Evolutionary conservation across 2,888 invertebrate genomes (phyloP), one percentile per base, ranked within the genome.

Genomic region (Rhagium mordax): DNA sequence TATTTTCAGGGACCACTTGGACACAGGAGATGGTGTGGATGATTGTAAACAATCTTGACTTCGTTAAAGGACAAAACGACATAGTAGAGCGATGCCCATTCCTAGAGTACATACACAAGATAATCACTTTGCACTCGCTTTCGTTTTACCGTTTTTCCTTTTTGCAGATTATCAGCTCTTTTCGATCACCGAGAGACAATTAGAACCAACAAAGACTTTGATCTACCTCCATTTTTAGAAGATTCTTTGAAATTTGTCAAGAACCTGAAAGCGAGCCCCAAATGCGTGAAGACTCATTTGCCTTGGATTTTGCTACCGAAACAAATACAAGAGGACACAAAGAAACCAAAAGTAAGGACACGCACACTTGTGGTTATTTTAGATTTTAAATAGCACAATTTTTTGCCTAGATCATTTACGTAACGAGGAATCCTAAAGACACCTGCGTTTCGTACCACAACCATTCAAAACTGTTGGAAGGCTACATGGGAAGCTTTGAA

Each of bases 1-100:
- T 15, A 48, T 72, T 85, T 85, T 51, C 81, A 93, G 93, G 93
- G 3, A 94, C 94, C 20, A 95, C 95, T 16, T 94, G 94, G 94
- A 90, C 93, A 0, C 94, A 94, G 85, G 94, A 94, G 88, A 90
- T 94, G 88, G 91, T 93, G 0, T 94, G 94, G 92, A 88, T 93
- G 72, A 89, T 94, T 51, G 89, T 90, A 72, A 92, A 92, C 74
- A 88, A 92, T 77, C 85, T 93, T 60, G 90, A 94, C 85, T 92
- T 90, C 74, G 87, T 87, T 33, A 87, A 86, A 20, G 92, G 93
- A 84, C 80, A 81, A 72, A 87, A 87, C 21, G 88, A 89, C 5
- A 85, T 92, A 0, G 88, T 89, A n/a, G 88, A 89, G 72, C 87
- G 95, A 82, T 94, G 93, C 82, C 94, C 94, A 3, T 94, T 93